Percentiles rank a stretch among this genome's conserved stretches.
Evolutionary conservation across 2,797 vertebrate genomes (phyloP).

Genomic region (Pampus argenteus): DNA sequence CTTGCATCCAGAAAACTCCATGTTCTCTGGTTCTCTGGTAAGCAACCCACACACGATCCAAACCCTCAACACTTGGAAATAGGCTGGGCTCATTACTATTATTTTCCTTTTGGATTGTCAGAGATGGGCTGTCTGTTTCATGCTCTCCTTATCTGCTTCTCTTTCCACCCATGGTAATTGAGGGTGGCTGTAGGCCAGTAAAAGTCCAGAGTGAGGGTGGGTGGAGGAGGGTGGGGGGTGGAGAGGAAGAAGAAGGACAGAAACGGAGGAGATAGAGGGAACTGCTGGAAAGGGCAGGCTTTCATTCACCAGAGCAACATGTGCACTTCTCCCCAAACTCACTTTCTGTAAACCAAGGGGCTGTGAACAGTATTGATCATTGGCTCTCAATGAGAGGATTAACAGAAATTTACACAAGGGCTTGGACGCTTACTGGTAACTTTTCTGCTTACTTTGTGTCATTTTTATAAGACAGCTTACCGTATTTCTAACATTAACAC

Average conservation of each 20-base stretch:
- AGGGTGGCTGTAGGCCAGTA: conserved; percentile 80
- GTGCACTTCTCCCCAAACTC: conserved; percentile 76
- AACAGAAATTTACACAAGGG: conserved; percentile 68
- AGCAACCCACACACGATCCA: conserved; percentile 64
- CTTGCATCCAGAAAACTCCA: conserved; percentile 68
- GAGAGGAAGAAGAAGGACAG: conserved; percentile 67
- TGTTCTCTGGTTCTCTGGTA: conserved; percentile 70
- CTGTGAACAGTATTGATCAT: conserved; percentile 74
- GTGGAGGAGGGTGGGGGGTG: conserved; percentile 35
- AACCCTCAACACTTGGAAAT: conserved; percentile 71
- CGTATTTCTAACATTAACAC: conserved; percentile 8
- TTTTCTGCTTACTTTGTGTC: conserved; percentile 37
- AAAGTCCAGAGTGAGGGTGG: conserved; percentile 62
- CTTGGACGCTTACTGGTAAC: conserved; percentile 78
- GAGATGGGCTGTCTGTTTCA: conserved; percentile 76
- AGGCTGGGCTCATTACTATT: conserved; percentile 72
- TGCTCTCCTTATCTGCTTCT: conserved; percentile 84
- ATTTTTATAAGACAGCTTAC: conserved; percentile 11
- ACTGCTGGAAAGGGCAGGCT: conserved; percentile 84
- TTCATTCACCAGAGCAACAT: conserved; percentile 84
- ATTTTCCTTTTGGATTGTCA: conserved; percentile 80
- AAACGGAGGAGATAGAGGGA: conserved; percentile 69
- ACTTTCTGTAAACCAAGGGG: conserved; percentile 68
- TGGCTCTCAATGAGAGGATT: conserved; percentile 81
- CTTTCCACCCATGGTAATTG: conserved; percentile 84